Base-by-base conservation (phyloP, 1,140 invertebrate genomes). In the Matsumurasca onukii region DNA sequence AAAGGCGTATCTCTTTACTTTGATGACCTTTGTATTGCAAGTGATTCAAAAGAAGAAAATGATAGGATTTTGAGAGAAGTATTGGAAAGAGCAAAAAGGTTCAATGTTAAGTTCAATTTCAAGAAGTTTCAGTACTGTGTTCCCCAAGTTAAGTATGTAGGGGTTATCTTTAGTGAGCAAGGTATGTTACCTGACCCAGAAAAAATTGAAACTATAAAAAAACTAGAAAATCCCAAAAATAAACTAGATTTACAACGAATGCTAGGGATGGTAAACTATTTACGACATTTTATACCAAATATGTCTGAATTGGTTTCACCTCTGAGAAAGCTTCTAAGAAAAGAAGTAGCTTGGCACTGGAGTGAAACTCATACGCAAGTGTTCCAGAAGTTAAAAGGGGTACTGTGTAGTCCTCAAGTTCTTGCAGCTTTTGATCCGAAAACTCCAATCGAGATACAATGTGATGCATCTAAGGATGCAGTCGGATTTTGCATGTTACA, bases 1-100 rank as follows among this genome's bases (percentile, higher is more conserved):
- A 25, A 57, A 25, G 73, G 72, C 22, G 71, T 77, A 25, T 62
- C 31, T 3, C 66, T 76, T 27, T 75, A 77, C 72, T 75, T 76
- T 71, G 76, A 77, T 69, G 72, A 77, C 70, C 59, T 79, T 12
- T 70, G 75, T 51, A 70, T 79, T 52, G 68, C 67, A 45, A 76
- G 68, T 1, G 45, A 64, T 39, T 71, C 34, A 61, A 69, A 73
- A 55, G 59, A 70, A 29, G 73, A 78, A 62, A 72, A 78, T 73
- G 74, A 74, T 69, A 48, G 70, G 48, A 77, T 71, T 64, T 68
- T 82, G 20, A 69, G 67, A 66, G 25, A 71, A 59, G 74, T 81
- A 0, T 29, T 76, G 0, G 31, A 70, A n/a, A 69, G 71, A 66
- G 71, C 71, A 30, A 66, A 45, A 15, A 48, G 63, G 61, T 29